Percentiles rank a stretch among this genome's conserved stretches.
phyloP scores from a whole-genome alignment of 2,797 vertebrate species.

The Mallotus villosus region DNA sequence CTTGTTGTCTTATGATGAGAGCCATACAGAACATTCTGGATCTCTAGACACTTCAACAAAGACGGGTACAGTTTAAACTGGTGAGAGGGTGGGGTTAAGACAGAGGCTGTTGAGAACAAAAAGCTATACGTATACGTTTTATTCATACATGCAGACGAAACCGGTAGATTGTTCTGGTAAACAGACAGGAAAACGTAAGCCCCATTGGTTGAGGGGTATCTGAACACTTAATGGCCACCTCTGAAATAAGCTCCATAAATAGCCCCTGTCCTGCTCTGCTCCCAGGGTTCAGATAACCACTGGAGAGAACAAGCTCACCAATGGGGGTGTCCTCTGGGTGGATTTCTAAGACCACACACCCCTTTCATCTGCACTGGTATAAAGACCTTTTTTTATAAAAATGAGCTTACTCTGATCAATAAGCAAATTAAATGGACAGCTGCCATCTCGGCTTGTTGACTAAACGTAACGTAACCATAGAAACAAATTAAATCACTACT shows the following conservation, averaged over 20 bases:
- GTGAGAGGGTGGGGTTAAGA: conserved; percentile 1
- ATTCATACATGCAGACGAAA: not conserved
- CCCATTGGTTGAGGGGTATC: conserved; percentile 44
- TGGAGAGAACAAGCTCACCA: conserved; percentile 37
- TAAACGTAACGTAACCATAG: conserved; percentile 4
- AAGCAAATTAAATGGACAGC: conserved; percentile 4
- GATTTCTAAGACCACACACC: conserved; percentile 28
- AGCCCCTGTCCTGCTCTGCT: conserved; percentile 50
- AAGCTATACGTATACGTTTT: not conserved
- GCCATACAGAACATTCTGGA: conserved; percentile 70
- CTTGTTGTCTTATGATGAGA: conserved; percentile 71
- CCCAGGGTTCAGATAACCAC: conserved; percentile 50
- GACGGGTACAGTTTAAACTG: conserved; percentile 5
- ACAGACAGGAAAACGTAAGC: conserved; percentile 14
- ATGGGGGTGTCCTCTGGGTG: conserved; percentile 23
- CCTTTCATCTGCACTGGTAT: conserved; percentile 17
- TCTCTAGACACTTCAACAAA: conserved; percentile 70
- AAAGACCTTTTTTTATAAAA: conserved; percentile 10
- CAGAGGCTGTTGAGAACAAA: not conserved
- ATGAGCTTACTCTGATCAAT: conserved; percentile 26
- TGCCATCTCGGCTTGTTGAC: not conserved
- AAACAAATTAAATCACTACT: not conserved
- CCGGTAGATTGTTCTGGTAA: conserved; percentile 6
- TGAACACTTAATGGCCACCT: conserved; percentile 57
- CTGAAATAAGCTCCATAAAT: conserved; percentile 65